These are phyloP conservation scores for Eulacestoma nigropectus DNA, from an alignment of 2,113 vertebrate species.

Conservation along the genomic window DNA sequence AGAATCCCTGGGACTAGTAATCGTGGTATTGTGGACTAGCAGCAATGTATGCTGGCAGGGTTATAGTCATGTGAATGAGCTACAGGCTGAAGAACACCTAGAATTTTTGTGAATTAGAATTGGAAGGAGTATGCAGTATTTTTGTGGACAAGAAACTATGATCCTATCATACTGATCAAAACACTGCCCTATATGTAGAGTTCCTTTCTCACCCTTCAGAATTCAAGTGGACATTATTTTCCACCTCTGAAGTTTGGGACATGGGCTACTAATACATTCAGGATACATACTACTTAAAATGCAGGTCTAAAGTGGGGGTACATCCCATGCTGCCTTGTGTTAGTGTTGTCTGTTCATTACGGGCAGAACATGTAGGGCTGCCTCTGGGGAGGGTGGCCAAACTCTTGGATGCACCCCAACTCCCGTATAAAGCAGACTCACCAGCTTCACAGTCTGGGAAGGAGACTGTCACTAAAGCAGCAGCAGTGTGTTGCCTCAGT, in stretches of 20 bases:
- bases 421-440: fast-evolving
- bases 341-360: background rate
- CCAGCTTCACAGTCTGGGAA: background rate
- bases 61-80: background rate
- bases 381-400: background rate
- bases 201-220: background rate
- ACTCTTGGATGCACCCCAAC: background rate
- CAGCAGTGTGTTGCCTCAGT: background rate
- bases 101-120: background rate
- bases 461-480: background rate
- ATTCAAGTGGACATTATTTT: background rate
- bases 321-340: background rate
- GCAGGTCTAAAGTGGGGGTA: background rate
- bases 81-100: background rate
- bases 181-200: background rate
- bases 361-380: background rate
- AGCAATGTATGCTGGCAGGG: background rate
- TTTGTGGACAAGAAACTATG: background rate
- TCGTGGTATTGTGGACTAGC: background rate
- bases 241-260: background rate
- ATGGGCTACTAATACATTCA: background rate
- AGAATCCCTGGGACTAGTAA: background rate
- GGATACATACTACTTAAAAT: background rate
- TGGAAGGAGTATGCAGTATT: background rate
- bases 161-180: background rate